These are phyloP conservation scores for Arctocebus calabarensis DNA, from an alignment of 2,797 vertebrate species.

Conservation along the genomic window DNA sequence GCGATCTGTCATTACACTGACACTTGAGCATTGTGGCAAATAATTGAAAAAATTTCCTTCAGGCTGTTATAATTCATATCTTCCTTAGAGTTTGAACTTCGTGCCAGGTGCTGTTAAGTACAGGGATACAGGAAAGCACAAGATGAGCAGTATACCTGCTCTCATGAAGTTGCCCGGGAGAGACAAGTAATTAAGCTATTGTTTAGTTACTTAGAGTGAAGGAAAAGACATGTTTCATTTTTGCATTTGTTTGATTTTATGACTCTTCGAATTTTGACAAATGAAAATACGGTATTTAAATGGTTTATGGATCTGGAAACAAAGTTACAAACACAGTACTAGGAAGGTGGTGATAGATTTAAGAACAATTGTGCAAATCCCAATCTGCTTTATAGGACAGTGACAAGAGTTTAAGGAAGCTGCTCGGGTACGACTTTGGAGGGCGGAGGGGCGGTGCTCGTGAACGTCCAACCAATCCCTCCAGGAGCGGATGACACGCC, in stretches of 20 bases:
- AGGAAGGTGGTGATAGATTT: background rate
- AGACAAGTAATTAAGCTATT: background rate
- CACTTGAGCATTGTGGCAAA: constrained; percentile 92
- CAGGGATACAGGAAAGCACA: background rate
- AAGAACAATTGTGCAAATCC: background rate
- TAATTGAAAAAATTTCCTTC: background rate
- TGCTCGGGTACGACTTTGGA: background rate
- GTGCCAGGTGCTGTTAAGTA: background rate
- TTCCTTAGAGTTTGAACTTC: constrained; percentile 18
- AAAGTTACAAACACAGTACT: background rate
- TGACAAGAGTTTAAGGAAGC: background rate
- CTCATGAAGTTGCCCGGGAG: background rate
- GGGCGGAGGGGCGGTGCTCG: background rate
- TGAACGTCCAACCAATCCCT: background rate
- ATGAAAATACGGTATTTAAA: background rate
- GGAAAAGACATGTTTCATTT: background rate
- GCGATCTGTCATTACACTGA: constrained; percentile 94
- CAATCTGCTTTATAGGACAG: background rate
- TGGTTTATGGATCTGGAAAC: background rate
- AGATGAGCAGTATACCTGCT: background rate
- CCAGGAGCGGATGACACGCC: accelerated
- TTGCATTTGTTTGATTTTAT: constrained; percentile 48
- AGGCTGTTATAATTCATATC: background rate
- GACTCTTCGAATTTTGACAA: background rate
- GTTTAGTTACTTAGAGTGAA: background rate